phyloP scores from a whole-genome alignment of 2,797 vertebrate species.

The Mastacembelus armatus region DNA sequence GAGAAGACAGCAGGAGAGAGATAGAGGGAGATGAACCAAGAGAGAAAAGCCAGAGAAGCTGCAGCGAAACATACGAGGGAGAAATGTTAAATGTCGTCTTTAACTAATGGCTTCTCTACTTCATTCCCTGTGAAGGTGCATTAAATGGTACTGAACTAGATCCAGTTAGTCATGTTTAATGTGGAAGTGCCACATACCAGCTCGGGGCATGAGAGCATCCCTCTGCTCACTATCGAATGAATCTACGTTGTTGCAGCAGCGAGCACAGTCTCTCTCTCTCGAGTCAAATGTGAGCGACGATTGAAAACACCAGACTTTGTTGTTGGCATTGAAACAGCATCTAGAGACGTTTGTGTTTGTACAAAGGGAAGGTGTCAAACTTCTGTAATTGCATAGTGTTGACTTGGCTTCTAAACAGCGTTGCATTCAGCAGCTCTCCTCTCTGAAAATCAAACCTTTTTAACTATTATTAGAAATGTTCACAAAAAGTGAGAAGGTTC shows the following conservation, averaged over 20 bases:
- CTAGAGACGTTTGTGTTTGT: no score
- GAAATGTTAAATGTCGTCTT: background rate
- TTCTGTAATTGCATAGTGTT: no score
- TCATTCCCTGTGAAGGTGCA: background rate
- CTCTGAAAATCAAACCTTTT: background rate
- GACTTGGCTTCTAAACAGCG: no score
- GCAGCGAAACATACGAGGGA: background rate
- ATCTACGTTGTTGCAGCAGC: background rate
- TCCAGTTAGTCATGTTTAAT: background rate
- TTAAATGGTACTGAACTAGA: background rate
- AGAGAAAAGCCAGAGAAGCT: conserved; percentile 13
- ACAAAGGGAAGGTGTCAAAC: no score
- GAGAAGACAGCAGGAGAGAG: conserved; percentile 51
- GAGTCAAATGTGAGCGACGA: background rate
- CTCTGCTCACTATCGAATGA: background rate
- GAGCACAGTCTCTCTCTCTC: background rate
- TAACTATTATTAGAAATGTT: background rate
- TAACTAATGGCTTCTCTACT: background rate
- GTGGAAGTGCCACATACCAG: background rate
- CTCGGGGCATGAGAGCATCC: background rate
- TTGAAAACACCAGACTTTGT: background rate
- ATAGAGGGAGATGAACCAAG: conserved; percentile 28
- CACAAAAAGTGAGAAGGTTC: no score
- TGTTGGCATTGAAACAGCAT: background rate
- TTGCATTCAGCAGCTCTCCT: background rate